Conservation (phyloP, 2,797 vertebrate species). For the Mycteria americana region DNA sequence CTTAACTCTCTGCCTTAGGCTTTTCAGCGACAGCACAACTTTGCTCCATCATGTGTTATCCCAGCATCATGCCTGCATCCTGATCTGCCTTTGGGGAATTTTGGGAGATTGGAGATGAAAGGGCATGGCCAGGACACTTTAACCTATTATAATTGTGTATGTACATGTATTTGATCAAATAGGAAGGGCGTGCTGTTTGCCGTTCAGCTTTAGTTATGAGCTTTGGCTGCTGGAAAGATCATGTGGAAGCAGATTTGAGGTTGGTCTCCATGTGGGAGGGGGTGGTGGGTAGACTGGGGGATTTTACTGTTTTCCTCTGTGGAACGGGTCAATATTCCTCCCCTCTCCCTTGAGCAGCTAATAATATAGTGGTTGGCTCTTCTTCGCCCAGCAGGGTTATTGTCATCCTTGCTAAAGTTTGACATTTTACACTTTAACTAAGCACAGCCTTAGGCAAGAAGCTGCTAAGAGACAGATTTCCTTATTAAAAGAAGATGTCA, state of each 20-base stretch:
- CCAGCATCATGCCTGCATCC: background rate
- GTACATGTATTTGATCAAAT: background rate
- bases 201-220: background rate
- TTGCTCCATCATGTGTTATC: background rate
- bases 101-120: background rate
- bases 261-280: background rate
- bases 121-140: accelerated
- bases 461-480: conserved; percentile 75
- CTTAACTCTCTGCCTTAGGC: background rate
- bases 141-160: background rate
- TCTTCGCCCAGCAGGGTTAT: conserved; percentile 71
- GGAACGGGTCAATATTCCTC: conserved; percentile 34
- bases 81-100: background rate
- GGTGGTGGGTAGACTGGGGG: background rate
- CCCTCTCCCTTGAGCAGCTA: conserved; percentile 58
- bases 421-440: conserved; percentile 82
- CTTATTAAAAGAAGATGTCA: conserved; percentile 78
- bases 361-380: conserved; percentile 68
- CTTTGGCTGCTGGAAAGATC: conserved; percentile 7
- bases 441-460: conserved; percentile 75
- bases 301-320: background rate
- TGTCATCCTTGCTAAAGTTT: conserved; percentile 77
- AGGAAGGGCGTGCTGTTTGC: background rate
- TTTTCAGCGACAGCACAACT: background rate
- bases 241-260: background rate